A percentile compares a stretch with the other conserved stretches of the same genome.
These are phyloP conservation scores for Andrena praecox DNA, from an alignment of 2,888 invertebrate genomes.

Conservation along the genomic window DNA sequence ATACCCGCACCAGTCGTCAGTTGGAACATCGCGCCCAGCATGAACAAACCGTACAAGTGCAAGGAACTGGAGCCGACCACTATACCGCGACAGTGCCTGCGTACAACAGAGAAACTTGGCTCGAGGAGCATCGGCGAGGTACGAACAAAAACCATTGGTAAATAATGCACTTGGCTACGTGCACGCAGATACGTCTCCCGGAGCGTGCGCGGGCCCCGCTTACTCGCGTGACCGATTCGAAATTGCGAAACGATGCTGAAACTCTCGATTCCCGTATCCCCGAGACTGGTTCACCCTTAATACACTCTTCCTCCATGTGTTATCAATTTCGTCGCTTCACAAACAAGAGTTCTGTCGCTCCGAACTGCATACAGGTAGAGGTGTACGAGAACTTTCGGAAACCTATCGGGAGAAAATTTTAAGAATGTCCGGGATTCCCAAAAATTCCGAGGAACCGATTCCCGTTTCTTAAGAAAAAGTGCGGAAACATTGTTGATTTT, in stretches of 20 bases:
- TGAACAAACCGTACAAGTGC: slow-evolving; percentile 87
- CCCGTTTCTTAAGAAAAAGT: too few species aligned
- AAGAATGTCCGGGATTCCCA: too few species aligned
- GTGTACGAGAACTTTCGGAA: too few species aligned
- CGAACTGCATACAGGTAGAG: too few species aligned
- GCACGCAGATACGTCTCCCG: slow-evolving; percentile 1
- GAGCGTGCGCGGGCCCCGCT: slow-evolving; percentile 20
- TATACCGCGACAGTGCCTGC: slow-evolving; percentile 87
- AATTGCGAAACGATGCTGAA: slow-evolving; percentile 19
- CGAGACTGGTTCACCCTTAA: neutral
- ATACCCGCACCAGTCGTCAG: slow-evolving; percentile 87
- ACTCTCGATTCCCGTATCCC: neutral
- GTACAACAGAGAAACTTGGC: slow-evolving; percentile 87
- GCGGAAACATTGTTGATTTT: too few species aligned
- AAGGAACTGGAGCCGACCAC: slow-evolving; percentile 87
- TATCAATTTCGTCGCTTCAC: neutral
- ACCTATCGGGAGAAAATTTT: too few species aligned
- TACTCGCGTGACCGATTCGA: slow-evolving; percentile 17
- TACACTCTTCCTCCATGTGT: neutral
- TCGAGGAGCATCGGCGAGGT: slow-evolving; percentile 88
- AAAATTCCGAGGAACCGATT: too few species aligned
- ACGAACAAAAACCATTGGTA: slow-evolving; percentile 47
- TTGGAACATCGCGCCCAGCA: slow-evolving; percentile 88
- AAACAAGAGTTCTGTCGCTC: neutral
- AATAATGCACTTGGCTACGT: slow-evolving; percentile 36